Conservation (phyloP, 2,888 invertebrate species). For the Plebejus argus region DNA sequence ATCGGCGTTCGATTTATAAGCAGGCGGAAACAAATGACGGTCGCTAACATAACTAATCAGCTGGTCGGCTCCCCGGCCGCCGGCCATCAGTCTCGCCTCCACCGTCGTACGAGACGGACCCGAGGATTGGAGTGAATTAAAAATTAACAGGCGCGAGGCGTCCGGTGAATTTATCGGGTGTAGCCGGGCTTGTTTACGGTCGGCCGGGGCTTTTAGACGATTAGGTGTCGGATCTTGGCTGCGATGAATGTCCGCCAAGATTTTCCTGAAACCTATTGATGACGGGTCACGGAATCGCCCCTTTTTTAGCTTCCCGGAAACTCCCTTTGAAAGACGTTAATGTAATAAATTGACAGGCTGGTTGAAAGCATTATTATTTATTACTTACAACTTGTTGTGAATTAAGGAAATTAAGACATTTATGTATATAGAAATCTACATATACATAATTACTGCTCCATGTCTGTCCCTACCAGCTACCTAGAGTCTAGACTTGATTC, state of each 20-base stretch:
- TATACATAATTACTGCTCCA: no score
- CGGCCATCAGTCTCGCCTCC: constrained; percentile 70
- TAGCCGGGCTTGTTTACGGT: constrained; percentile 64
- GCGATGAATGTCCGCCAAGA: constrained; percentile 29
- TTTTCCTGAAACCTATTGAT: constrained; percentile 27
- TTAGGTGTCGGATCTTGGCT: constrained; percentile 51
- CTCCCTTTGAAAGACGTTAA: not conserved
- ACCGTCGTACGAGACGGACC: constrained; percentile 61
- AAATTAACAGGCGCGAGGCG: constrained; percentile 64
- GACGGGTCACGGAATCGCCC: not conserved
- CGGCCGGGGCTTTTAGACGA: constrained; percentile 60
- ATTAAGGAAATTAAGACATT: not conserved
- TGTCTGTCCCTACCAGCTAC: no score
- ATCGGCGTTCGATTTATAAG: constrained; percentile 68
- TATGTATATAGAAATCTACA: no score
- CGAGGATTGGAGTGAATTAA: constrained; percentile 64
- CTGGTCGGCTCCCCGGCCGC: constrained; percentile 60
- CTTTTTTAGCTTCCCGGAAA: not conserved
- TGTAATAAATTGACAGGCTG: not conserved
- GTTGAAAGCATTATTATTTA: not conserved
- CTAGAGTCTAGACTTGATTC: no score
- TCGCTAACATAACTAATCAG: constrained; percentile 72
- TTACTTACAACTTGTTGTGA: not conserved
- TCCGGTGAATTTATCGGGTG: constrained; percentile 62
- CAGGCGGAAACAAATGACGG: constrained; percentile 71